These are phyloP conservation scores for Nesogale talazaci DNA, from an alignment of 2,113 vertebrate genomes.

Conservation along the genomic window DNA sequence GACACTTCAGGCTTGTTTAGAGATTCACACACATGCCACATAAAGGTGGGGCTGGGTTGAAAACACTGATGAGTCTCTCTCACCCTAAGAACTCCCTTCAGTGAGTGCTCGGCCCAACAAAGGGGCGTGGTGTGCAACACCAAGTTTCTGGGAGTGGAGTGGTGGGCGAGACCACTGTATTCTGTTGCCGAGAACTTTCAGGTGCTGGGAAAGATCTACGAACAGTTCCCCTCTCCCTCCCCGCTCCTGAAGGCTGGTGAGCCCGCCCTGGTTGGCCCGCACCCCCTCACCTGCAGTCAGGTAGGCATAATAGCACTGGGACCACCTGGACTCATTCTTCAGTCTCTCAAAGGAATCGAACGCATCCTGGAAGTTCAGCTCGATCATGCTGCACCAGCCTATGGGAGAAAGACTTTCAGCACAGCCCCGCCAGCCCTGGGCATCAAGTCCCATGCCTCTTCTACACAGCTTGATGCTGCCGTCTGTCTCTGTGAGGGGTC, in stretches of 20 bases:
- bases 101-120: too few species aligned
- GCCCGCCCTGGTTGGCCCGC: rapidly evolving
- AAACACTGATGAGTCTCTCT: not conserved
- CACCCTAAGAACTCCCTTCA: not conserved
- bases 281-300: constrained; percentile 92
- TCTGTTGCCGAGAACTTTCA: too few species aligned
- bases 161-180: rapidly evolving
- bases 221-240: not conserved
- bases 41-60: not conserved
- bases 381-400: constrained; percentile 99
- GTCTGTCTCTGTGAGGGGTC: not conserved
- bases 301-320: constrained; percentile 99
- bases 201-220: too few species aligned
- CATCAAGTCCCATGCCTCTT: rapidly evolving
- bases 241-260: rapidly evolving
- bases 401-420: constrained; percentile 52
- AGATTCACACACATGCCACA: not conserved
- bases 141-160: not conserved
- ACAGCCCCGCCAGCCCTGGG: not conserved
- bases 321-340: constrained; percentile 98
- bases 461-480: not conserved
- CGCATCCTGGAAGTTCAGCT: constrained; percentile 97
- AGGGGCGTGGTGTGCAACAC: rapidly evolving
- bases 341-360: constrained; percentile 95
- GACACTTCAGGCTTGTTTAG: not conserved